These are phyloP conservation scores for Autographa pulchrina DNA, from an alignment of 2,888 invertebrate genomes.

Conservation along the genomic window DNA sequence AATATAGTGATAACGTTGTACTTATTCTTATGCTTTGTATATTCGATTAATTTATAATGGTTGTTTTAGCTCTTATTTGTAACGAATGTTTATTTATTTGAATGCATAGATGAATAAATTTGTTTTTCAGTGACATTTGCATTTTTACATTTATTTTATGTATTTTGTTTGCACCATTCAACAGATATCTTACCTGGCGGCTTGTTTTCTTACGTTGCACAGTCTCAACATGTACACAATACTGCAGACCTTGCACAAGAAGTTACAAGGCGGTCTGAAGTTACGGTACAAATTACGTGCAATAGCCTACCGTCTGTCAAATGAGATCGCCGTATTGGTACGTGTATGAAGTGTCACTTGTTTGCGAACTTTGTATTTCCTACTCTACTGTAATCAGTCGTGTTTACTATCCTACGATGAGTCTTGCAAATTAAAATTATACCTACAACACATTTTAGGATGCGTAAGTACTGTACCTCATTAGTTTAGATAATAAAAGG, in stretches of 20 bases:
- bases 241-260: conserved; percentile 95
- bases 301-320: conserved; percentile 85
- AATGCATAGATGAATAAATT: conserved; percentile 76
- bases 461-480: neutral
- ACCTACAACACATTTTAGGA: neutral
- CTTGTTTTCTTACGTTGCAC: conserved; percentile 96
- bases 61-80: conserved; percentile 64
- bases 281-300: conserved; percentile 90
- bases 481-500: neutral
- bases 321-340: conserved; percentile 84
- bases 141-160: conserved; percentile 70
- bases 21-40: conserved; percentile 72
- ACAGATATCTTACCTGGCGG: conserved; percentile 94
- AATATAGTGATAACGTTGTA: conserved; percentile 61
- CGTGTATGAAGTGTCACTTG: conserved; percentile 65
- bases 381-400: conserved; percentile 47
- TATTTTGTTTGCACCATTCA: conserved; percentile 72
- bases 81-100: conserved; percentile 66
- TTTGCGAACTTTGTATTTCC: conserved; percentile 43
- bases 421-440: conserved; percentile 13
- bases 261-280: conserved; percentile 90
- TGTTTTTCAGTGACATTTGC: conserved; percentile 76
- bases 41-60: conserved; percentile 66
- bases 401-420: conserved; percentile 26
- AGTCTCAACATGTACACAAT: conserved; percentile 97